These are phyloP conservation scores for Palaemon carinicauda DNA, from an alignment of 1,140 invertebrate genomes.

Conservation along the genomic window DNA sequence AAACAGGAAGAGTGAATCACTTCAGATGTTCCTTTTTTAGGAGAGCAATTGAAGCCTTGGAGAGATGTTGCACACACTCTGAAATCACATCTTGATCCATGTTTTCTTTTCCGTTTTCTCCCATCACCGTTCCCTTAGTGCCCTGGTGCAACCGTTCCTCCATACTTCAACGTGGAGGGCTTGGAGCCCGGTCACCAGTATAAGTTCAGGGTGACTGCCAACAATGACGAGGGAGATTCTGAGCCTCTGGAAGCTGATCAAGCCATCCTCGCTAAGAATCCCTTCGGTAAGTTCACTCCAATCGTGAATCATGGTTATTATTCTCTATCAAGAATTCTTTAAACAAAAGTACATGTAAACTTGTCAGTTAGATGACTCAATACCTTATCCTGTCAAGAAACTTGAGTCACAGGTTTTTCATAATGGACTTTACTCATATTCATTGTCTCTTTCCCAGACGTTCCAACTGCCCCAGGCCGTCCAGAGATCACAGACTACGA, in stretches of 20 bases:
- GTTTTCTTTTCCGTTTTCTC: neutral
- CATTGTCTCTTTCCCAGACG: constrained; percentile 68
- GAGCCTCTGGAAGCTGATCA: constrained; percentile 88
- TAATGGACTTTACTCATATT: too few relatives aligned
- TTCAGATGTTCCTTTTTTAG: too few relatives aligned
- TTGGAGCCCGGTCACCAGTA: constrained; percentile 92
- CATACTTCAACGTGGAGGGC: constrained; percentile 88
- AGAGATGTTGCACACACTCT: too few relatives aligned
- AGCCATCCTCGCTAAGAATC: constrained; percentile 93
- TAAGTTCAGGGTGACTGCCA: constrained; percentile 94
- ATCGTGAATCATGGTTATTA: too few relatives aligned
- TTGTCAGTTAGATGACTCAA: neutral
- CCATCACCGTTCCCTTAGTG: constrained; percentile 26
- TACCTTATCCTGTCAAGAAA: neutral
- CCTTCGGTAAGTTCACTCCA: constrained; percentile 81
- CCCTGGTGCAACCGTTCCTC: constrained; percentile 77
- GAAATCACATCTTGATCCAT: neutral
- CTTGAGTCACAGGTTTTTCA: too few relatives aligned
- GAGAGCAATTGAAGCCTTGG: too few relatives aligned
- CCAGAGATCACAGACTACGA: constrained; percentile 92
- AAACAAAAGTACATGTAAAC: too few relatives aligned
- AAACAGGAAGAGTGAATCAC: too few relatives aligned
- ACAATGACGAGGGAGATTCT: constrained; percentile 95
- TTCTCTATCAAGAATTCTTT: too few relatives aligned
- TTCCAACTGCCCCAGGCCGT: constrained; percentile 85